Base-by-base conservation (phyloP, 2,888 invertebrate species). In the Thecocarcelia acutangulata region DNA sequence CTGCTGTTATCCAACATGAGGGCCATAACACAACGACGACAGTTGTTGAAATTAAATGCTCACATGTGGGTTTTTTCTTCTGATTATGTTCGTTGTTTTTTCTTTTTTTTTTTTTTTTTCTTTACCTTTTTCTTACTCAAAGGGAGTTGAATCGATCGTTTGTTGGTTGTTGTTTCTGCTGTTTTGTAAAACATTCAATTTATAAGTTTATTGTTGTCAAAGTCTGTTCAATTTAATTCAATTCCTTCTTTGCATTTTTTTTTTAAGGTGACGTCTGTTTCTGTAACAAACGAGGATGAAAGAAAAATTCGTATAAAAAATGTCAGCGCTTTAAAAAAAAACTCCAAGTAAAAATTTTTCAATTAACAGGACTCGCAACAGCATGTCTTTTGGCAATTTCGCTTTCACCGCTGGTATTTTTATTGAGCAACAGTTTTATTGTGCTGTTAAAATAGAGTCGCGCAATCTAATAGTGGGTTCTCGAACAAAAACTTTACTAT, bases 11-110 rank as follows among this genome's bases (percentile, higher is more conserved):
- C 87, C 80, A 76, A 78, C 75, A 70, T 77, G 69, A 73, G 75
- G 66, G 72, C 56, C 74, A 77, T 74, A 73, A 68, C 59, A 76
- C 66, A 70, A 68, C 63, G 44, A 56, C 86, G 87, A 88, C 87
- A 88, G 87, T 88, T 88, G 88, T 87, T 88, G 88, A 88, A 88
- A 88, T 88, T 87, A 88, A 88, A 88, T 88, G 88, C 88, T 87
- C 88, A 88, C 88, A 88, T 88, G 87, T 88, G 87, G 88, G 86
- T 86, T 88, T 88, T 87, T 85, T 85, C 81, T 84, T 21, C 46
- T 54, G 17, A 40, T 48, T 52, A 37, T 54, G 66, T 50, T 64
- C 42, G 5, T 24, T 52, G 42, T 66, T 42, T 24, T 37, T 21
- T 15, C 19, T 44, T 12, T 58, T 42, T 40, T n/a, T 40, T 44